Conservation (phyloP, 2,113 vertebrate genomes). For the Zosterops lateralis region DNA sequence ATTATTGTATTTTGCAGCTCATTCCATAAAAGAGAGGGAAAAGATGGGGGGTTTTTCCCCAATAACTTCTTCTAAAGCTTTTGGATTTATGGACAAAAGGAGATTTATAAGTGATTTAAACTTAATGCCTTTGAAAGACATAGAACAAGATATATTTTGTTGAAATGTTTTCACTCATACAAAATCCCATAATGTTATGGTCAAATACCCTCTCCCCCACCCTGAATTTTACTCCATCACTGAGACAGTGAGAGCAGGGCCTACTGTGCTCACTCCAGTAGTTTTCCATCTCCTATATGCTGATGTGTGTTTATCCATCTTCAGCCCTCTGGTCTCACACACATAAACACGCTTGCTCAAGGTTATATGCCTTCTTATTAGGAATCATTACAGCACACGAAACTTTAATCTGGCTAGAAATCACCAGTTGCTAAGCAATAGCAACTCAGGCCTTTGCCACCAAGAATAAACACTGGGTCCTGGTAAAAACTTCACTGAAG, state of each 20-base stretch:
- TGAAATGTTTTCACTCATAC: neutral
- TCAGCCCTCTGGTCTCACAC: neutral
- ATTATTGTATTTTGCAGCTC: neutral
- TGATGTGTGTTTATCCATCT: neutral
- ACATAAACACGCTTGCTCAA: neutral
- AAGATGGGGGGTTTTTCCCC: rapidly evolving
- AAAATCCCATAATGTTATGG: neutral
- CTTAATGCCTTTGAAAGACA: neutral
- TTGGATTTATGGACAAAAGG: neutral
- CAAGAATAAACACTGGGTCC: neutral
- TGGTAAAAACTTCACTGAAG: neutral
- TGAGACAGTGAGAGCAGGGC: neutral
- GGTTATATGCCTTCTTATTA: neutral
- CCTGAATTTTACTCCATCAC: neutral
- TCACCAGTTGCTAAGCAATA: constrained; percentile 18
- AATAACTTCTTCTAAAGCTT: neutral
- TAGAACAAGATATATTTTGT: neutral
- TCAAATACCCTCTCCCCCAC: neutral
- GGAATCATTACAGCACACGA: neutral
- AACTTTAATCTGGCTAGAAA: neutral
- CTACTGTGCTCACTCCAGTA: neutral
- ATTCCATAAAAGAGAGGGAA: neutral
- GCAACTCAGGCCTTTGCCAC: neutral
- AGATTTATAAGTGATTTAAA: neutral
- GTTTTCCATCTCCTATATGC: neutral